Percentiles rank a stretch among this genome's conserved stretches.
phyloP scores from a whole-genome alignment of 2,888 invertebrate genomes.

The Matsumyia berberina region DNA sequence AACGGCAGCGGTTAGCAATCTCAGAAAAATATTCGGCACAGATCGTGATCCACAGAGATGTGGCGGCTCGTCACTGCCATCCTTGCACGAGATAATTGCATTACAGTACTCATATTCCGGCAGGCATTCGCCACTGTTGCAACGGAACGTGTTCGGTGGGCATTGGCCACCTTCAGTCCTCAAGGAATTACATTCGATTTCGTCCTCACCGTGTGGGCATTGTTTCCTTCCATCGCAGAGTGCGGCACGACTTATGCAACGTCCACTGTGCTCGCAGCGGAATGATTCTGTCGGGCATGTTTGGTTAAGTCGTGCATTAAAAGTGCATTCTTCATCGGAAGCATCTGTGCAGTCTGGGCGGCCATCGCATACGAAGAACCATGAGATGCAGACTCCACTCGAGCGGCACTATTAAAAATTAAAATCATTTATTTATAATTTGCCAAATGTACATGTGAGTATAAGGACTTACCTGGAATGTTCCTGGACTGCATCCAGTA shows the following conservation, averaged over 20 bases:
- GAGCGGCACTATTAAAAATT: slow-evolving; percentile 89
- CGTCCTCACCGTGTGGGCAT: slow-evolving; percentile 91
- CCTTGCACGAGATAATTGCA: slow-evolving; percentile 93
- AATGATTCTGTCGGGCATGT: slow-evolving; percentile 90
- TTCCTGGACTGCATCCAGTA: slow-evolving; percentile 92
- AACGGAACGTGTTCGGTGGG: slow-evolving; percentile 93
- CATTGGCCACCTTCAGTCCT: slow-evolving; percentile 86
- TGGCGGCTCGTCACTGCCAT: slow-evolving; percentile 95
- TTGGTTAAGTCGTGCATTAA: slow-evolving; percentile 82
- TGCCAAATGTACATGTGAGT: slow-evolving; percentile 77
- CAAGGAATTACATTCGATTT: slow-evolving; percentile 87
- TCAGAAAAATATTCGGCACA: slow-evolving; percentile 83
- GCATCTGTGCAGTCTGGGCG: slow-evolving; percentile 93
- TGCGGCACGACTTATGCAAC: slow-evolving; percentile 91
- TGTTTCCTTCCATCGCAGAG: slow-evolving; percentile 92
- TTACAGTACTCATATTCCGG: slow-evolving; percentile 97
- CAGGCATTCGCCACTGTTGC: slow-evolving; percentile 93
- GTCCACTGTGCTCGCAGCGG: slow-evolving; percentile 88
- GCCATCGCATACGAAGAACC: slow-evolving; percentile 95
- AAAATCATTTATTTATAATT: slow-evolving; percentile 70
- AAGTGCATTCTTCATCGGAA: slow-evolving; percentile 93
- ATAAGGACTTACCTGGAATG: slow-evolving; percentile 87
- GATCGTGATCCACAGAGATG: slow-evolving; percentile 88
- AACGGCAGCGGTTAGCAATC: slow-evolving; percentile 80
- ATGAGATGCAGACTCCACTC: slow-evolving; percentile 94